Evolutionary conservation across 2,113 vertebrate species (phyloP), one percentile per base, ranked within the genome.

Genomic region (Enhydra lutris): DNA sequence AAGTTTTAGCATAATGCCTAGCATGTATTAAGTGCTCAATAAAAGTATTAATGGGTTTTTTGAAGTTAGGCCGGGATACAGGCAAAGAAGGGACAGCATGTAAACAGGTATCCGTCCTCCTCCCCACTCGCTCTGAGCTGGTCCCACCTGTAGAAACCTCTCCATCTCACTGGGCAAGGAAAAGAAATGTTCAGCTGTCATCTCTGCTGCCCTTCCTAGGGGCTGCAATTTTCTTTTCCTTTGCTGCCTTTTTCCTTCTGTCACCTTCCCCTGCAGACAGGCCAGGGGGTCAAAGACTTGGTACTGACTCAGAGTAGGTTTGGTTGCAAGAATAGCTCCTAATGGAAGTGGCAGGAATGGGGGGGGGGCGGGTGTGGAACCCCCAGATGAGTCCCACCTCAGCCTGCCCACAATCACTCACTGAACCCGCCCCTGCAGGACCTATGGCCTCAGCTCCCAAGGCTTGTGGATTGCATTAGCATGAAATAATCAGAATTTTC

Each of bases 331-430:
- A 15, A 3, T 4, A 39, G 55, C 2, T 14, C 34, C 57, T 4
- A 3, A 10, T 4, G 20, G 20, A n/a, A 15, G 26, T 34, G 15
- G 14, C 1, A 4, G 34, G 63, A 45, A 0, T 0, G 0, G 36
- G 3, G 3, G 2, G 2, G 2, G 1, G 15, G 14, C 3, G 14
- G 1, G 23, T 10, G 29, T 1, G 13, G 45, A 26, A 34, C 21
- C 20, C 13, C 17, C 0, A 2, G 65, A 55, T 9, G 2, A 92
- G 61, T 45, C 23, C 29, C 50, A 31, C 9, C 3, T 20, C 24
- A 0, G 9, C 36, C 31, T 5, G 8, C 39, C 61, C 55, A 9
- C 15, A 69, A 8, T 96, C 89, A 80, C 31, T 87, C 23, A 55
- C 93, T n/a, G 26, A 34, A 13, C 14, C 73, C 71, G 45, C 50